Base-by-base conservation (phyloP, 1,140 invertebrate genomes). In the Pomacea maculata region DNA sequence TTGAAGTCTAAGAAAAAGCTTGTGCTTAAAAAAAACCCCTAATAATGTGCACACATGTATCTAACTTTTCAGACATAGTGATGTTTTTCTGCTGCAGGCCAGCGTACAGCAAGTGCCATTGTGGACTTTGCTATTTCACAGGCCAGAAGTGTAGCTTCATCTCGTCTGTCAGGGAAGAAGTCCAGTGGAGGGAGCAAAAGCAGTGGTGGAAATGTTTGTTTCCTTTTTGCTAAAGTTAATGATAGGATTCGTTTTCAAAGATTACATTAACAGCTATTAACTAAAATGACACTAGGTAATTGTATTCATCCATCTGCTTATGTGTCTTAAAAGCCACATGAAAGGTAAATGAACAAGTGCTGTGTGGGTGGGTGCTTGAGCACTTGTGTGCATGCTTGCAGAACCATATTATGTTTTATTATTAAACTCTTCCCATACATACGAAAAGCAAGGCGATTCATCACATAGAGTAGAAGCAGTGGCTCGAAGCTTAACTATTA, bases 91-190 rank as follows among this genome's bases (percentile, higher is more conserved):
- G 34, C 34, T 82, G 25, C 80, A 93, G 92, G 97, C 2, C 93
- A 93, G 52, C 93, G 98, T 90, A 97, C 95, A 71, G 97, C 98
- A 25, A 93, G 95, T 80, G 96, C 94, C 55, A 94, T 99, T 86
- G 95, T 97, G 57, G 96, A 99, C 87, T 95, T 94, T 83, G 97
- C 94, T 15, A 87, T 98, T 2, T 94, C 93, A 83, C 95, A 95
- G 72, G 93, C 94, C 7, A 93, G 93, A 85, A 93, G 93, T 1
- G 95, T 96, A 91, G 95, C 94, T 5, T 94, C 94, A 81, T 92
- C 92, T 21, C 93, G 93, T 82, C 90, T 97, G 79, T 81, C 82
- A 75, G 89, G 89, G 10, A 84, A 84, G 81, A 83, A 82, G 68
- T 83, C 87, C 78, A 85, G 88, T 34, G 86, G 89, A n/a, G 80